A percentile compares a stretch with the other conserved stretches of the same genome.
These are phyloP conservation scores for Anagrus nilaparvatae DNA, from an alignment of 1,140 invertebrate species.

Conservation along the genomic window DNA sequence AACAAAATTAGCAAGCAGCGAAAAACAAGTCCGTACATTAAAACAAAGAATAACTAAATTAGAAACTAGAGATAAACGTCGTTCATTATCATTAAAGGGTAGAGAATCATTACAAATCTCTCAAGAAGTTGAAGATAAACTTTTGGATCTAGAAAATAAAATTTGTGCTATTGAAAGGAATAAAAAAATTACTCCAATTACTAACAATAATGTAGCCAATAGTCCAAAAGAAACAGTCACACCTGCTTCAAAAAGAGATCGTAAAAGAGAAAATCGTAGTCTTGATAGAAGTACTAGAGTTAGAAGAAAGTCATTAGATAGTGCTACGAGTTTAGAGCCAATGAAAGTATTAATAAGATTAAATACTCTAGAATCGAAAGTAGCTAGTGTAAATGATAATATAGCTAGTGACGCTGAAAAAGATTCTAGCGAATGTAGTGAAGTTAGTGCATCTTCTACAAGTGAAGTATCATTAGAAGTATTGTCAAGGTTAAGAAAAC, in stretches of 20 bases:
- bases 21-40: slow-evolving; percentile 67
- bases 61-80: slow-evolving; percentile 64
- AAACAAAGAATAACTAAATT: slow-evolving; percentile 71
- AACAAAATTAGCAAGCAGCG: slow-evolving; percentile 65
- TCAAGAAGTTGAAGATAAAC: slow-evolving; percentile 74
- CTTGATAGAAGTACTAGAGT: slow-evolving; percentile 37
- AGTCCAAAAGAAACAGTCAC: slow-evolving; percentile 9
- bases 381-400: slow-evolving; percentile 48
- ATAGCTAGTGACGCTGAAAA: slow-evolving; percentile 34
- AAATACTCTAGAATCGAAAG: slow-evolving; percentile 63
- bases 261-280: slow-evolving; percentile 42
- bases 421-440: slow-evolving; percentile 34
- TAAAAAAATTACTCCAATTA: slow-evolving; percentile 22
- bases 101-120: slow-evolving; percentile 65
- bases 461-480: slow-evolving; percentile 31
- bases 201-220: too few species aligned
- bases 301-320: slow-evolving; percentile 63
- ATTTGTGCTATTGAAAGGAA: slow-evolving; percentile 53
- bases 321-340: slow-evolving; percentile 62
- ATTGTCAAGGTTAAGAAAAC: slow-evolving; percentile 29
- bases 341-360: slow-evolving; percentile 67
- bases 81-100: slow-evolving; percentile 72
- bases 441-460: slow-evolving; percentile 21
- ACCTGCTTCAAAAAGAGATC: slow-evolving; percentile 38
- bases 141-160: slow-evolving; percentile 68